Evolutionary conservation across 2,888 invertebrate genomes (phyloP).

Genomic region (Synanthedon formicaeformis): DNA sequence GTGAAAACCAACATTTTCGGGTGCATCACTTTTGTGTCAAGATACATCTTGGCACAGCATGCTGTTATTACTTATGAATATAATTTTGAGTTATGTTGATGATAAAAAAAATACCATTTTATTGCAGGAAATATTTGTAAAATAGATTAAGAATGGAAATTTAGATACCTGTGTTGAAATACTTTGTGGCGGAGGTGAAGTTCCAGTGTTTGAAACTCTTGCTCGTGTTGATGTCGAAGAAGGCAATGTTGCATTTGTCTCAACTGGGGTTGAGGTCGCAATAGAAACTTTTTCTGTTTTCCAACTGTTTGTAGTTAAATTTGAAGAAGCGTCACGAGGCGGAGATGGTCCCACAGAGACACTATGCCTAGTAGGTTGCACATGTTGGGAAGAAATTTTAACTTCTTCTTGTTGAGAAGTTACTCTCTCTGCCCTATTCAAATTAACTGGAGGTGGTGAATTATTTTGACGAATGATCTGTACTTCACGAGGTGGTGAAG

Average conservation of each 20-base stretch:
- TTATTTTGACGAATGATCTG: constrained; percentile 14
- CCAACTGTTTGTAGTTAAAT: constrained; percentile 9
- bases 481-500: constrained; percentile 49
- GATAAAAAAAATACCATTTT: neutral
- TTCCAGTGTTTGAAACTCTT: constrained; percentile 75
- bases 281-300: constrained; percentile 46
- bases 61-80: no score
- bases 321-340: constrained; percentile 6
- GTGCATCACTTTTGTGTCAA: no score
- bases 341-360: constrained; percentile 9
- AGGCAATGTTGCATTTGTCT: constrained; percentile 20
- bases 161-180: constrained; percentile 84
- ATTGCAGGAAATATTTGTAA: neutral
- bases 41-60: no score
- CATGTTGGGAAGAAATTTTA: constrained; percentile 10
- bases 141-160: neutral
- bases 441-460: constrained; percentile 17
- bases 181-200: constrained; percentile 88
- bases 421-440: constrained; percentile 16
- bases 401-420: constrained; percentile 21
- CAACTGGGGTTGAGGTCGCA: constrained; percentile 64
- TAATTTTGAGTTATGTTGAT: no score
- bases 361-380: constrained; percentile 12
- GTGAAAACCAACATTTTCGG: no score
- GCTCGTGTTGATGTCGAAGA: constrained; percentile 26